A percentile compares a stretch with the other conserved stretches of the same genome.
Evolutionary conservation across 2,888 invertebrate species (phyloP).

Genomic region (Watsonalla cultraria): DNA sequence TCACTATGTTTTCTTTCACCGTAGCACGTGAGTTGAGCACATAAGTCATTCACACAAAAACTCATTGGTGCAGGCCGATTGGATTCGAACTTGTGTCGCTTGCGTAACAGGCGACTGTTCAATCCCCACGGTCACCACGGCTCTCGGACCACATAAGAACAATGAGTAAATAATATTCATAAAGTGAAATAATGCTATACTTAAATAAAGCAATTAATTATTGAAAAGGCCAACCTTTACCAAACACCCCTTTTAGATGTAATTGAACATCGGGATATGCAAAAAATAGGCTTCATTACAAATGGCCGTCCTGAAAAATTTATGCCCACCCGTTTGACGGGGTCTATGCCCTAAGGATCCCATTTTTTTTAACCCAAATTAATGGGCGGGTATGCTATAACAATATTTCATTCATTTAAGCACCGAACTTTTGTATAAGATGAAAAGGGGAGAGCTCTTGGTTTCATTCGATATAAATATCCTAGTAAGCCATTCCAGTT

Average conservation of each 20-base stretch:
- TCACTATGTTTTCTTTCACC: too few relatives aligned
- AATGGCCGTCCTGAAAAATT: slow-evolving; percentile 58
- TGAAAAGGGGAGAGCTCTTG: neutral
- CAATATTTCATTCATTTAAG: slow-evolving; percentile 30
- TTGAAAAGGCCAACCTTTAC: slow-evolving; percentile 24
- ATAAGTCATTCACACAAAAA: too few relatives aligned
- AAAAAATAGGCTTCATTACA: slow-evolving; percentile 46
- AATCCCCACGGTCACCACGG: too few relatives aligned
- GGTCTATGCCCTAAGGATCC: slow-evolving; percentile 29
- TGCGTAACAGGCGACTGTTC: too few relatives aligned
- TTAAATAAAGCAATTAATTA: slow-evolving; percentile 2
- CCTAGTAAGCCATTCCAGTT: neutral
- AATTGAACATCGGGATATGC: slow-evolving; percentile 65
- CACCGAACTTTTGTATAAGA: neutral
- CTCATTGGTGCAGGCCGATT: too few relatives aligned
- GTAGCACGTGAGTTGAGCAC: too few relatives aligned
- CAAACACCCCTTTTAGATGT: slow-evolving; percentile 39
- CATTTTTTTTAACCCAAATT: slow-evolving; percentile 40
- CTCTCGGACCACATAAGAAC: too few relatives aligned
- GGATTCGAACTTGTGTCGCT: too few relatives aligned
- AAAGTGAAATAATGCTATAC: neutral
- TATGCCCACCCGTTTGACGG: slow-evolving; percentile 54
- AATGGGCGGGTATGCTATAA: slow-evolving; percentile 34
- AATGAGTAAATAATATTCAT: too few relatives aligned
- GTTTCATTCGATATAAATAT: neutral